These are phyloP conservation scores for Craterocephalus amniculus DNA, from an alignment of 2,797 vertebrate genomes.

Conservation along the genomic window DNA sequence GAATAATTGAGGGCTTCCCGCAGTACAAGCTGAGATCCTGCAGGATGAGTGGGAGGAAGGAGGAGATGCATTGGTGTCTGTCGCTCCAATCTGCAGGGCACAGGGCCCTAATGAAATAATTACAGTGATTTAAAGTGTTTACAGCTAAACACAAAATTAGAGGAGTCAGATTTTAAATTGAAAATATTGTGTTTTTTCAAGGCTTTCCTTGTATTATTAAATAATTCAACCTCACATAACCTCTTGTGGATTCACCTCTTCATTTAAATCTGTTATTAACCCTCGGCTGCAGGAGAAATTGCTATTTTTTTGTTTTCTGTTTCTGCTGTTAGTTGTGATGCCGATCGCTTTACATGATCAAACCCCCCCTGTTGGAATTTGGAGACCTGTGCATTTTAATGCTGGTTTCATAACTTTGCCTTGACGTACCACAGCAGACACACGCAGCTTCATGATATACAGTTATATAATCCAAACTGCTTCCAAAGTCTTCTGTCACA, in stretches of 20 bases:
- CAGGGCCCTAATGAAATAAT: conserved; percentile 34
- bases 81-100: conserved; percentile 33
- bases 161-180: conserved; percentile 9
- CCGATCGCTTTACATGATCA: conserved; percentile 44
- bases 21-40: conserved; percentile 47
- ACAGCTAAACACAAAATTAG: conserved; percentile 17
- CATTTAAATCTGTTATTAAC: conserved; percentile 35
- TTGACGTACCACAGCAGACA: conserved; percentile 57
- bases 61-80: conserved; percentile 34
- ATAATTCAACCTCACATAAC: conserved; percentile 36
- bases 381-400: conserved; percentile 67
- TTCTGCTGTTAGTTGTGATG: conserved; percentile 32
- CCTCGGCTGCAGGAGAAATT: conserved; percentile 23
- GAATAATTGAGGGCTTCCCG: conserved; percentile 73
- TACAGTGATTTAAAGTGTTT: conserved; percentile 37
- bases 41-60: conserved; percentile 47
- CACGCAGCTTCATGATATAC: conserved; percentile 51
- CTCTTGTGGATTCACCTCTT: conserved; percentile 38
- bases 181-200: conserved; percentile 10
- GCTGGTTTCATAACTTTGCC: conserved; percentile 70
- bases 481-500: conserved; percentile 59
- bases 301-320: conserved; percentile 20
- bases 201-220: conserved; percentile 6
- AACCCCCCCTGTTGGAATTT: conserved; percentile 31
- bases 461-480: conserved; percentile 74